These are phyloP conservation scores for Saccostrea cuccullata DNA, from an alignment of 1,140 invertebrate species.

Conservation along the genomic window DNA sequence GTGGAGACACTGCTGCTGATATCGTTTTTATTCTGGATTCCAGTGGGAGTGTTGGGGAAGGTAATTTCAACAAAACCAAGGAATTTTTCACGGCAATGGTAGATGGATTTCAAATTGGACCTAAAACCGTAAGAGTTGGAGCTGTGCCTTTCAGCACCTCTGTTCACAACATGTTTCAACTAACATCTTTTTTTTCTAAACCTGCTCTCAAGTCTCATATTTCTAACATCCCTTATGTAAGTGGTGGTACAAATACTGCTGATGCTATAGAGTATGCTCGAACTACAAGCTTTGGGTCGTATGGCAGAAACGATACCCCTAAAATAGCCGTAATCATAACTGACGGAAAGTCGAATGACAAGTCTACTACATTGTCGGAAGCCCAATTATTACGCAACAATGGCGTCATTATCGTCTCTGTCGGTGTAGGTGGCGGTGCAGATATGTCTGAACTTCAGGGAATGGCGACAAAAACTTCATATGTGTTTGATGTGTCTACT, in stretches of 20 bases:
- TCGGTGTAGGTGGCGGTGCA: slow-evolving; percentile 62
- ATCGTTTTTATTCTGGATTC: slow-evolving; percentile 71
- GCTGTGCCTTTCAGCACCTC: not conserved
- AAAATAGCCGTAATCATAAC: slow-evolving; percentile 69
- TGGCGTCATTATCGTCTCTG: slow-evolving; percentile 62
- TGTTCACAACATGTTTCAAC: slow-evolving; percentile 61
- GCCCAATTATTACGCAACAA: slow-evolving; percentile 53
- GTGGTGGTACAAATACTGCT: slow-evolving; percentile 64
- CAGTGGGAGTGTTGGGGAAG: slow-evolving; percentile 65
- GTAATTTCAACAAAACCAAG: slow-evolving; percentile 64
- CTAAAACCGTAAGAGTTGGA: slow-evolving; percentile 5
- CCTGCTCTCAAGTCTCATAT: slow-evolving; percentile 58
- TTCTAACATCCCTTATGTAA: slow-evolving; percentile 52
- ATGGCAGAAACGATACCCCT: slow-evolving; percentile 55
- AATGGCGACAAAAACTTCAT: slow-evolving; percentile 58
- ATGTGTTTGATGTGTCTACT: slow-evolving; percentile 44
- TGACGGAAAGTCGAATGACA: slow-evolving; percentile 66
- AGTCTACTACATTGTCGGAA: slow-evolving; percentile 58
- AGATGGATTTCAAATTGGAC: slow-evolving; percentile 26
- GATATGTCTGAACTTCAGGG: slow-evolving; percentile 59
- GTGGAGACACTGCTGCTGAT: slow-evolving; percentile 62
- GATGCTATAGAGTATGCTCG: slow-evolving; percentile 60
- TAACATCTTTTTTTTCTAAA: slow-evolving; percentile 64
- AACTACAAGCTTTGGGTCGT: slow-evolving; percentile 55
- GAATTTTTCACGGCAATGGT: slow-evolving; percentile 59